phyloP scores from a whole-genome alignment of 2,113 vertebrate genomes.

The Aspidoscelis tigris region DNA sequence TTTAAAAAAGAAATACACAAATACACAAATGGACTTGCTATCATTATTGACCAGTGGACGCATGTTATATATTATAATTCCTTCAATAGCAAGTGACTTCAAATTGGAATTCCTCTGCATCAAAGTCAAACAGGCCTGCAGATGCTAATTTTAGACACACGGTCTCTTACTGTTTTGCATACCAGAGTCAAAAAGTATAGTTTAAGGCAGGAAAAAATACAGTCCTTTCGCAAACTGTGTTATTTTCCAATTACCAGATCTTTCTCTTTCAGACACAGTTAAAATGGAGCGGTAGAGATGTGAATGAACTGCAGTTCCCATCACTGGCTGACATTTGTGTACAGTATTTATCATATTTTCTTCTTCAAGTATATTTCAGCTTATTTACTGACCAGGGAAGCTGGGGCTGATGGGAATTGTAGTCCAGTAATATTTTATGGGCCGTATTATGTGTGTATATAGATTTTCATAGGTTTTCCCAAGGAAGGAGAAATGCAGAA shows the following conservation, averaged over 20 bases:
- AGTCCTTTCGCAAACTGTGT: slow-evolving; percentile 52
- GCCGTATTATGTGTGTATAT: too few relatives aligned
- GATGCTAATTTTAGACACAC: neutral
- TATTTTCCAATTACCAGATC: slow-evolving; percentile 43
- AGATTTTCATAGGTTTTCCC: too few relatives aligned
- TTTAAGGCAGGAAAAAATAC: neutral
- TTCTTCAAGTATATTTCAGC: too few relatives aligned
- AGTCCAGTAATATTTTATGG: too few relatives aligned
- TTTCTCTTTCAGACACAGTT: slow-evolving; percentile 36
- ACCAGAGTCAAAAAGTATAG: neutral
- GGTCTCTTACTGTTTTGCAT: neutral
- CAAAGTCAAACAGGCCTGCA: rapidly evolving
- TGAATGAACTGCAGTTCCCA: too few relatives aligned
- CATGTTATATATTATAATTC: slow-evolving; percentile 7
- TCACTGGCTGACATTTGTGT: too few relatives aligned
- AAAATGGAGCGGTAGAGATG: too few relatives aligned
- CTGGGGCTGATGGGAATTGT: too few relatives aligned
- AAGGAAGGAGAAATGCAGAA: too few relatives aligned
- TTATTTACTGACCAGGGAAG: too few relatives aligned
- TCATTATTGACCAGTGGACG: neutral
- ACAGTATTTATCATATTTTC: too few relatives aligned
- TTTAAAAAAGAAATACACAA: neutral
- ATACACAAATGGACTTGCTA: neutral
- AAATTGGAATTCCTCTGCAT: neutral
- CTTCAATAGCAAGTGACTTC: neutral